Evolutionary conservation across 2,113 vertebrate genomes (phyloP), one percentile per base, ranked within the genome.

Genomic region (Pseudois nayaur): DNA sequence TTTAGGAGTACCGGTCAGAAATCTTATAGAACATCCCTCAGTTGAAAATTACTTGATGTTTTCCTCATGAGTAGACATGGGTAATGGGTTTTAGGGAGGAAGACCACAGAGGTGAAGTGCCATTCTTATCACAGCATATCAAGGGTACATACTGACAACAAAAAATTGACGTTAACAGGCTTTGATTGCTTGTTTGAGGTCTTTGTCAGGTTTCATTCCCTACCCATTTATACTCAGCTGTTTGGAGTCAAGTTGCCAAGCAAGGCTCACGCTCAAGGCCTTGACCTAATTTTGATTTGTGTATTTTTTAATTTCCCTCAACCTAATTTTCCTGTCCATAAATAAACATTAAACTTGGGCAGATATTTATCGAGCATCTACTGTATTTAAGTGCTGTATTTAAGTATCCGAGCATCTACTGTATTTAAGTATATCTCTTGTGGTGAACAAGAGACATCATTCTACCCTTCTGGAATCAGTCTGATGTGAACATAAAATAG

Each of bases 321-420:
- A 43, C 54, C 82, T 91, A 59, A 60, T 97, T 98, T 93, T 85
- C 23, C 60, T 95, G 93, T 82, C 45, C 16, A 43, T 97, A 92
- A 94, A 60, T 81, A 86, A 87, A 87, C 52, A 87, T 43, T 95
- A 96, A 98, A 82, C 40, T 84, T 91, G 27, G 15, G 33, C 27
- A 87, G 9, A 45, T 71, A 54, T 43, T 60, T 62, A 36, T 84
- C 48, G 43, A 88, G 19, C 40, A 62, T 40, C 50, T 86, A 10
- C 54, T 82, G 15, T 89, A 89, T 95, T 85, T 91, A 95, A 82
- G 13, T 89, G 62, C 81, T 85, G 15, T 88, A 76, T 94, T 85
- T 93, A 95, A 82, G 10, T 93, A 64, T 62, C 79, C 81, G 55
- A 87, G 14, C n/a, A 55, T 57, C 43, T 86, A 12, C 54, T 85